phyloP scores from a whole-genome alignment of 2,113 vertebrate genomes.

The Aspidoscelis tigris region DNA sequence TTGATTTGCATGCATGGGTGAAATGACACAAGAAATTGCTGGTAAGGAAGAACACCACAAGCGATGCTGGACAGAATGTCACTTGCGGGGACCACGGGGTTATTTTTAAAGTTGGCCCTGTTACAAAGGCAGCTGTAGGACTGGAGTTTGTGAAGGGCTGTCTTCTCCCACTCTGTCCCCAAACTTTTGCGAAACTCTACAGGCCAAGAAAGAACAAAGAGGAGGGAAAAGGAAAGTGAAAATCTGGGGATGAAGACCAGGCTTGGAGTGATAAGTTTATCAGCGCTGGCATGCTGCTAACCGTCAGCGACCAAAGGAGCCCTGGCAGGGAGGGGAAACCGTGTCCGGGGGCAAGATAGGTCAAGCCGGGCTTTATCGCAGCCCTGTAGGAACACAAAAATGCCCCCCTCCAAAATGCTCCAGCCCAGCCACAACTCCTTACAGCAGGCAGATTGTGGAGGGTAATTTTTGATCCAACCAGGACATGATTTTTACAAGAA shows the following conservation, averaged over 20 bases:
- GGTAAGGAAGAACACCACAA: too few species aligned
- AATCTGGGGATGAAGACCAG: constrained; percentile 82
- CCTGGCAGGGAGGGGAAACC: constrained; percentile 64
- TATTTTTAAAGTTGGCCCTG: too few species aligned
- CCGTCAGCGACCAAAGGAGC: constrained; percentile 70
- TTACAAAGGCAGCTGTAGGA: too few species aligned
- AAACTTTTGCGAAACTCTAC: not conserved
- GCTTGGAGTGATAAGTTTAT: constrained; percentile 89
- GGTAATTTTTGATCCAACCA: not conserved
- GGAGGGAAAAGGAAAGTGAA: constrained; percentile 60
- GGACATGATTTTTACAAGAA: fast-evolving
- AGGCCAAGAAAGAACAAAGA: not conserved
- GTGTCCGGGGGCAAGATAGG: constrained; percentile 69
- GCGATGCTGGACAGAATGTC: too few species aligned
- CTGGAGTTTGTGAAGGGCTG: too few species aligned
- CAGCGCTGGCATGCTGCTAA: constrained; percentile 80
- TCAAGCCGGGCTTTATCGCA: constrained; percentile 71
- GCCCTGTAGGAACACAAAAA: constrained; percentile 54
- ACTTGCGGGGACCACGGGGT: too few species aligned
- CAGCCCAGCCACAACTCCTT: constrained; percentile 36
- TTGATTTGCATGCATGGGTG: too few species aligned
- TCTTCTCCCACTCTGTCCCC: too few species aligned
- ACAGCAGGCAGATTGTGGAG: constrained; percentile 59
- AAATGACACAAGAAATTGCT: too few species aligned
- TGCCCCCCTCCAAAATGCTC: not conserved